phyloP scores from a whole-genome alignment of 2,888 invertebrate genomes.

The Drosophila pegasa region DNA sequence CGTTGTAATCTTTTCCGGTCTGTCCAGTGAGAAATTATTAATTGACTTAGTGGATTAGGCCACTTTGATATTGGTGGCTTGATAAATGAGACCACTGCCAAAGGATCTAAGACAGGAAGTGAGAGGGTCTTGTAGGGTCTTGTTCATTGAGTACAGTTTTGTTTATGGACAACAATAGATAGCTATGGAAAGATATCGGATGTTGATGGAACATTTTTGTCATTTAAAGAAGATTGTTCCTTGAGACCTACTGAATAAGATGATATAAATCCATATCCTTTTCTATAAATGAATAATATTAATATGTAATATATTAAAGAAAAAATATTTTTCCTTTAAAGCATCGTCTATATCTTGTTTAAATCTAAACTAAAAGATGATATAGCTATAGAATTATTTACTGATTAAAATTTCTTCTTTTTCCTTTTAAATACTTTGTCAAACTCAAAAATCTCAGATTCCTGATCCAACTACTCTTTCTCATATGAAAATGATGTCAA shows the following conservation, averaged over 20 bases:
- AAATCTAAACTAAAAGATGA: neutral
- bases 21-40: constrained; percentile 51
- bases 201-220: no score
- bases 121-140: neutral
- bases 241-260: neutral
- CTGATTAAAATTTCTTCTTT: neutral
- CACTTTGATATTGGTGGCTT: constrained; percentile 24
- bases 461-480: neutral
- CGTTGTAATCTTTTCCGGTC: constrained; percentile 71
- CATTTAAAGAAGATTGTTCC: no score
- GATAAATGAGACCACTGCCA: constrained; percentile 21
- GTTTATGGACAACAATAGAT: neutral
- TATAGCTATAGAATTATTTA: neutral
- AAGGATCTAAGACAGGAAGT: constrained; percentile 32
- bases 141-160: constrained; percentile 3
- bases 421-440: neutral
- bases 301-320: no score
- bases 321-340: no score
- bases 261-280: no score
- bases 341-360: no score
- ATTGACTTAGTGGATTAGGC: constrained; percentile 51
- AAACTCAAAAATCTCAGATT: neutral
- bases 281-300: no score
- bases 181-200: neutral
- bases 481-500: neutral